These are phyloP conservation scores for Periophthalmodon schlosseri DNA, from an alignment of 2,113 vertebrate genomes.

Conservation along the genomic window DNA sequence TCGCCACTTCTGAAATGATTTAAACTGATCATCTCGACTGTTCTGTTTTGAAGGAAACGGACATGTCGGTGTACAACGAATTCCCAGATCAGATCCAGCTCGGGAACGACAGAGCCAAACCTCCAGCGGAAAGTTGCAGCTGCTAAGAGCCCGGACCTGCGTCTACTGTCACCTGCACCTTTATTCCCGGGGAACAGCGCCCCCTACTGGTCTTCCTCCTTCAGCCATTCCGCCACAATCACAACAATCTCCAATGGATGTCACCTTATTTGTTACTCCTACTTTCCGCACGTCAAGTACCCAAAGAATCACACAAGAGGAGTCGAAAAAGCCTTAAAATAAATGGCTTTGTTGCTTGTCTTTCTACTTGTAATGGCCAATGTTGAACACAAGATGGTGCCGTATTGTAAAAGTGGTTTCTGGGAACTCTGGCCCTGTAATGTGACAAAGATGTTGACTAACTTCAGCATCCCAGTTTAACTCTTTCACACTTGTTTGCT, in stretches of 20 bases:
- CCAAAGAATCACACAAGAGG: constrained; percentile 55
- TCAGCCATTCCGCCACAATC: constrained; percentile 52
- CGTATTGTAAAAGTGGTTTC: constrained; percentile 45
- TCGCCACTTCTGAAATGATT: not conserved
- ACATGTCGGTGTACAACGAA: constrained; percentile 98
- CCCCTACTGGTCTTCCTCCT: constrained; percentile 56
- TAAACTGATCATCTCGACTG: not conserved
- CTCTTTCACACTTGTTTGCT: constrained; percentile 26
- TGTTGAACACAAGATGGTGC: constrained; percentile 39
- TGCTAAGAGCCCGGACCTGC: constrained; percentile 86
- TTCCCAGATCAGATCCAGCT: constrained; percentile 98
- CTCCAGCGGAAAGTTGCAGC: constrained; percentile 91
- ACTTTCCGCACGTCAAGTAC: constrained; percentile 25
- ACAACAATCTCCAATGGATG: constrained; percentile 50
- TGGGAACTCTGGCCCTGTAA: constrained; percentile 52
- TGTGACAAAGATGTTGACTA: constrained; percentile 63
- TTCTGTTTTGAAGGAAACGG: constrained; percentile 84
- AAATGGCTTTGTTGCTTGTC: constrained; percentile 16
- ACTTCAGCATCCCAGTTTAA: constrained; percentile 53
- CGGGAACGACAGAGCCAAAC: constrained; percentile 91
- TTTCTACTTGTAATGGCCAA: constrained; percentile 35
- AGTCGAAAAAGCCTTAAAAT: constrained; percentile 26
- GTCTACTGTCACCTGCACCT: constrained; percentile 74
- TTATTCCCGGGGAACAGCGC: constrained; percentile 68
- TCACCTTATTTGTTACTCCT: constrained; percentile 40